phyloP scores from a whole-genome alignment of 1,140 invertebrate species.

The Caenorhabditis briggsae region DNA sequence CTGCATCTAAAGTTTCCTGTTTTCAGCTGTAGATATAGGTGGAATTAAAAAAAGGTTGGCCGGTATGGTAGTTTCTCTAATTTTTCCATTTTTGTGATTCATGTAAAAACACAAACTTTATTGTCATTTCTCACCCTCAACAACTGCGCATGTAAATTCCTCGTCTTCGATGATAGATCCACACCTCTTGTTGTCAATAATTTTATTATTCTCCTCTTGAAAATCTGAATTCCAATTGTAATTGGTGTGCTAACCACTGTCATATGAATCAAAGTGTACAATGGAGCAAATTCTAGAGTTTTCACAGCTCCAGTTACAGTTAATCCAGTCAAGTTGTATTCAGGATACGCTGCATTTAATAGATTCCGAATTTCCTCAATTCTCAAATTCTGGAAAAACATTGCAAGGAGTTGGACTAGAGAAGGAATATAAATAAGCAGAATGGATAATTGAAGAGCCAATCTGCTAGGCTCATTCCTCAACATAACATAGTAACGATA shows the following conservation, averaged over 20 bases:
- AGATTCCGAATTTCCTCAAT: background rate
- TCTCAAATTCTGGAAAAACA: background rate
- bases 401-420: slow-evolving; percentile 33
- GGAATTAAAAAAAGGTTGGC: too few species aligned
- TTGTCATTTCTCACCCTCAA: background rate
- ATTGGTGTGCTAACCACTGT: slow-evolving; percentile 43
- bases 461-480: background rate
- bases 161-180: background rate
- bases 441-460: background rate
- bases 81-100: too few species aligned
- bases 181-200: background rate
- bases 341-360: background rate
- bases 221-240: slow-evolving; percentile 16
- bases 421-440: slow-evolving; percentile 8
- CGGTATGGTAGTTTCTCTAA: too few species aligned
- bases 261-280: slow-evolving; percentile 56
- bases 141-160: slow-evolving; percentile 8
- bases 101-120: too few species aligned
- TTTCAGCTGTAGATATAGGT: too few species aligned
- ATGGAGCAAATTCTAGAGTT: background rate
- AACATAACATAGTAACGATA: background rate
- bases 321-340: slow-evolving; percentile 38
- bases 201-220: background rate
- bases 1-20: too few species aligned
- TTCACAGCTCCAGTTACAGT: slow-evolving; percentile 42